Evolutionary conservation across 2,797 vertebrate genomes (phyloP), one percentile per base, ranked within the genome.

Genomic region (Acrossocheilus fasciatus): DNA sequence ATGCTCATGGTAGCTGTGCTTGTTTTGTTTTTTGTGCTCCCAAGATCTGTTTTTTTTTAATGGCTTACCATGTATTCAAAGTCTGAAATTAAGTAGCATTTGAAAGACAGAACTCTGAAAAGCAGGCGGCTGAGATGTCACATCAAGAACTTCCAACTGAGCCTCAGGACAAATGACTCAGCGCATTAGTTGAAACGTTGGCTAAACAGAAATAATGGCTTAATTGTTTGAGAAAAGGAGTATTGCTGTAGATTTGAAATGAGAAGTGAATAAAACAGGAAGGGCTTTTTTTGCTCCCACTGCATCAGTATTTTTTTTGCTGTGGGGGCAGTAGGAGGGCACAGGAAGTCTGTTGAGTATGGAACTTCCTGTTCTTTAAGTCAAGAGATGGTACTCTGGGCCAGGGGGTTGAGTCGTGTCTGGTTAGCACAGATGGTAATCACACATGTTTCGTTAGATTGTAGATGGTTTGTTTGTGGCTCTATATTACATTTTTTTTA

Each of bases 221-320:
- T 91, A 93, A 93, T 91, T 93, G 91, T 92, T 91, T 84, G 89
- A 90, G 89, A 90, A 92, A 89, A 86, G 86, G 88, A 84, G 78
- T 84, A 88, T 93, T 91, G 85, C 84, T 69, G 59, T 85, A 64
- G 88, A 87, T 93, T 92, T 92, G 87, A 89, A 91, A 93, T 93
- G 75, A 82, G 86, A 84, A 34, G 15, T 66, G 20, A 82, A 34
- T 62, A 41, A 79, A 82, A 81, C 36, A 30, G 57, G 45, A 83
- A 87, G 72, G 43, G 34, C 34, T 62, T 20, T 74, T 80, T 87
- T 57, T 87, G 15, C 78, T 83, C 59, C 36, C 20, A 52, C 83
- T 85, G 47, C 47, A n/a, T 39, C n/a, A 81, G 87, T 68, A 59
- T 89, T 82, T 80, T 26, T 86, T 83, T 72, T 77, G 66, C 66